Evolutionary conservation across 2,888 invertebrate genomes (phyloP).

Genomic region (Chrysodeixis includens): DNA sequence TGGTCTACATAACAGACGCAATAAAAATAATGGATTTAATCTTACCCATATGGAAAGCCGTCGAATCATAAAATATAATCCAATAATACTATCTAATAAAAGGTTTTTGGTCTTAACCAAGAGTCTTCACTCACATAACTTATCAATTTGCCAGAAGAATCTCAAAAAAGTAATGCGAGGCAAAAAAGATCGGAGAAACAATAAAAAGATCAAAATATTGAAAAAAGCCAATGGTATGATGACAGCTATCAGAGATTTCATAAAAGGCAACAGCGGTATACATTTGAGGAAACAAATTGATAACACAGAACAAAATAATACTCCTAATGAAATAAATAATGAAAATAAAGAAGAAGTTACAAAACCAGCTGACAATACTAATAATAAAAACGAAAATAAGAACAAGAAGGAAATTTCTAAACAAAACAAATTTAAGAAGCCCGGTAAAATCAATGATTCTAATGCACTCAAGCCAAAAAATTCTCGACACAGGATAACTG

Average conservation of each 20-base stretch:
- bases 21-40: neutral
- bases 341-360: slow-evolving; percentile 18
- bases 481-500: slow-evolving; percentile 24
- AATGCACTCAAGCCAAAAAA: slow-evolving; percentile 27
- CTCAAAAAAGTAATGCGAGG: slow-evolving; percentile 18
- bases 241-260: slow-evolving; percentile 18
- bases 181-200: slow-evolving; percentile 11
- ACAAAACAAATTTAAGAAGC: slow-evolving; percentile 22
- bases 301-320: slow-evolving; percentile 10
- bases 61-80: neutral
- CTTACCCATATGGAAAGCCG: neutral
- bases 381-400: slow-evolving; percentile 21
- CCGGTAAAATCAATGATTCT: slow-evolving; percentile 23
- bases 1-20: neutral
- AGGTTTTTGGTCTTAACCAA: slow-evolving; percentile 10
- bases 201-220: slow-evolving; percentile 22
- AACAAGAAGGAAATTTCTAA: slow-evolving; percentile 24
- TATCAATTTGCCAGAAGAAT: slow-evolving; percentile 21
- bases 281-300: slow-evolving; percentile 20
- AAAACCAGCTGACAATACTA: neutral
- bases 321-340: slow-evolving; percentile 13
- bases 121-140: slow-evolving; percentile 12
- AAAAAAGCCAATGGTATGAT: slow-evolving; percentile 23
- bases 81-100: slow-evolving; percentile 2
- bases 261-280: slow-evolving; percentile 9